These are phyloP conservation scores for Chloroceryle inda DNA, from an alignment of 2,797 vertebrate species.

Conservation along the genomic window DNA sequence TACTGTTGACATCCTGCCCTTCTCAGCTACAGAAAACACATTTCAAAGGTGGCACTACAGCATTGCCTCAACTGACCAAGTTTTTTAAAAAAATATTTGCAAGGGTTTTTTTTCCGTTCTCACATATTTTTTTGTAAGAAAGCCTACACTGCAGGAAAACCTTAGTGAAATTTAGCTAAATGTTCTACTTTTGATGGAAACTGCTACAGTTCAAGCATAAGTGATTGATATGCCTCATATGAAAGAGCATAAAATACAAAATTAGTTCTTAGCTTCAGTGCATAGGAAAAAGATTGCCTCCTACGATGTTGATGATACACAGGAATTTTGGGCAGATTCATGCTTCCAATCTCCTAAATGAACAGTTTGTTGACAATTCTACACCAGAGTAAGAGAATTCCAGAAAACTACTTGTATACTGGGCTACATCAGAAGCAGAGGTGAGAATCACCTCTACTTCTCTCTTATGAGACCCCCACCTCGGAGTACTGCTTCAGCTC, in stretches of 20 bases:
- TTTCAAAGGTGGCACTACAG: background rate
- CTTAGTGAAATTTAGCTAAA: background rate
- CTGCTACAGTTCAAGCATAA: constrained; percentile 19
- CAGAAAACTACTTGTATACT: background rate
- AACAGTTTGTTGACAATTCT: background rate
- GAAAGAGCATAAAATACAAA: constrained; percentile 33
- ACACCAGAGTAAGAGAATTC: background rate
- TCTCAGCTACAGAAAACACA: background rate
- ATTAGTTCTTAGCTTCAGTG: constrained; percentile 10
- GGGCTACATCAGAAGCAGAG: background rate
- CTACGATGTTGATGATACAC: background rate
- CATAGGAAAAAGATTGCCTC: constrained; percentile 10
- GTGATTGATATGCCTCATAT: constrained; percentile 43
- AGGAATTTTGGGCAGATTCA: background rate
- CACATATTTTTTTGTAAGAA: background rate
- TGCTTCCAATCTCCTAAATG: background rate
- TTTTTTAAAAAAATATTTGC: constrained; percentile 13
- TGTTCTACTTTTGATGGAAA: background rate
- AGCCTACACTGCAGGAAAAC: constrained; percentile 14
- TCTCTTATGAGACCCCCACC: accelerated
- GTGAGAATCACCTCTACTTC: background rate
- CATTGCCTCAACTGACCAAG: background rate
- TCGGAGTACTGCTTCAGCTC: background rate
- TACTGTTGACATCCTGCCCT: background rate
- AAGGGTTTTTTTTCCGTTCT: background rate